Evolutionary conservation across 2,888 invertebrate genomes (phyloP), one percentile per base, ranked within the genome.

Genomic region (Tinea pellionella): DNA sequence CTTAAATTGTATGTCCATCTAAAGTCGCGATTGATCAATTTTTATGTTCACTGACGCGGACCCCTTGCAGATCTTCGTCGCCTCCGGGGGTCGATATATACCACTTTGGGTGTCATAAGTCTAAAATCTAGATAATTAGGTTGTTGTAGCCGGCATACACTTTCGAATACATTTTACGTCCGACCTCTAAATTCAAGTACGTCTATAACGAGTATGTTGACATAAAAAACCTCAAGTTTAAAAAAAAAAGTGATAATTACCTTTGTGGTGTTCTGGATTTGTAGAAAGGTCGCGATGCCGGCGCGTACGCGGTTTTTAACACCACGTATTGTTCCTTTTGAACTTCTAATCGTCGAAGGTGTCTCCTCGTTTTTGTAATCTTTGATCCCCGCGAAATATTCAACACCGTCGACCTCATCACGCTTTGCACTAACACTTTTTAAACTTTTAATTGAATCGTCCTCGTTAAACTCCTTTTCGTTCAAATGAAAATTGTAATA

Each of bases 261-360:
- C 94, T 95, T 96, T 64, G 91, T 90, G 59, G 92, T 90, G 68
- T 89, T 90, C 73, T 93, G 94, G 71, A 95, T 92, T 75, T 95
- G 95, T 63, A 96, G 89, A 82, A 97, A 97, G n/a, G 97, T 97
- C 57, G 96, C 96, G 69, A 98, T 97, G 63, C 97, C 97, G 64
- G 96, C 96, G 65, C 97, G 89, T 61, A 98, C 97, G 67, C 97
- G 91, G 87, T 98, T 97, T 86, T 95, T 96, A 64, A 97, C 96
- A 63, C 97, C 97, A 56, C 97, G 91, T 66, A 98, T 94, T 11
- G 97, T 97, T 57, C 97, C 97, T 75, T 95, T 95, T 60, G 94
- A 92, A 85, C 97, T 97, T 65, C 94, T 90, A 72, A 98, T 97
- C 61, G 96, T 94, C 60, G 94, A 91, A 43, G 92, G 90, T 62